Base-by-base conservation (phyloP, 2,113 vertebrate genomes). In the Clupea harengus region DNA sequence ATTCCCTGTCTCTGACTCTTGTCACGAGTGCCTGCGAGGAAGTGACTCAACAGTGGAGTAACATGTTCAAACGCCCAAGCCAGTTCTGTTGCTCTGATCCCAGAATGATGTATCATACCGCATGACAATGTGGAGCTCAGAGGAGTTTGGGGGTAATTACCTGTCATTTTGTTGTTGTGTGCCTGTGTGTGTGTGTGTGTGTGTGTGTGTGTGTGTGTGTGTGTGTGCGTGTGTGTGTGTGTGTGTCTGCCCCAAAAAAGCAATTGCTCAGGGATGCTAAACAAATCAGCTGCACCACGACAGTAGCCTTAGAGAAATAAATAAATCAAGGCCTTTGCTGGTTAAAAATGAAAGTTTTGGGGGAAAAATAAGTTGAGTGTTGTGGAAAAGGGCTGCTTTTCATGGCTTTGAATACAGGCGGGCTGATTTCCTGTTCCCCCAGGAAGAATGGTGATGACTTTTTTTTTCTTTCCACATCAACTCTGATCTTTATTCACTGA, bases 61-160 rank as follows among this genome's bases (percentile, higher is more conserved):
- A 78, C 72, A 44, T 78, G 72, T 39, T 78, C 25, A 78, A 78
- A 78, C 72, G 39, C 13, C 32, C 28, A 18, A 32, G 72, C 72
- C 6, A 9, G n/a, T 28, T 25, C 64, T 78, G 72, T 17, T 44
- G 28, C 72, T 78, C 72, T 78, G 72, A 78, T 85, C 49, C 18
- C 10, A 45, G 49, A 85, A 47, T 81, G 84, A 85, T 45, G 75
- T 47, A 85, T 85, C 54, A 85, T 60, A 32, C 49, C 52, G 22
- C 50, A 44, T 85, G 84, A 85, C 75, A 85, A 22, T 85, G 75
- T 81, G 50, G 32, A 54, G 75, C 78, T 81, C 81, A 81, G 47
- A 57, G 84, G 75, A 85, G 72, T 54, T 80, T 46, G 32, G 44
- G 32, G 52, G 75, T 85, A 85, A 85, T 81, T 85, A 85, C 49